phyloP scores from a whole-genome alignment of 1,140 invertebrate species.

The Pectinophora gossypiella region DNA sequence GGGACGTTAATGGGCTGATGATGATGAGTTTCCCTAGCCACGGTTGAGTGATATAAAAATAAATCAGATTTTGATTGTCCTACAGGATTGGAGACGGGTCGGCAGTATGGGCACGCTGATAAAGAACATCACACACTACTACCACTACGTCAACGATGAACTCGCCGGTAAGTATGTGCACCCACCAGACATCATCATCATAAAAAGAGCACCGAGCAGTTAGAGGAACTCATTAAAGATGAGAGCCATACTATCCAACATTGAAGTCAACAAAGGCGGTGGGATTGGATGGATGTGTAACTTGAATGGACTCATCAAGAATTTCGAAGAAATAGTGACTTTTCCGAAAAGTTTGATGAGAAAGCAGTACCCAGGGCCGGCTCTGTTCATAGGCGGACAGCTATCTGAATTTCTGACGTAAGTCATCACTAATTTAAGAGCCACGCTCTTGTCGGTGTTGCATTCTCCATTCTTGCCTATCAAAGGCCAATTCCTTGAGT shows the following conservation, averaged over 20 bases:
- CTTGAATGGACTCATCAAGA: constrained; percentile 38
- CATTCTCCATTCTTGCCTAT: no score
- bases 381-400: constrained; percentile 19
- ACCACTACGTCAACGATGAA: constrained; percentile 55
- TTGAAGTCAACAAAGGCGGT: constrained; percentile 35
- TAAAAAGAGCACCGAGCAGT: no score
- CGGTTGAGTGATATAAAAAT: no score
- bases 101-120: constrained; percentile 49
- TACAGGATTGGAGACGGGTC: no score
- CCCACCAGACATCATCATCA: no score
- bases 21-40: no score
- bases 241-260: constrained; percentile 34
- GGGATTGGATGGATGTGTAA: constrained; percentile 51
- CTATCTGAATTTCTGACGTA: constrained; percentile 14
- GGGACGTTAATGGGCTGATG: no score
- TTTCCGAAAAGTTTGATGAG: constrained; percentile 33
- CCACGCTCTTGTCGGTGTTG: no score
- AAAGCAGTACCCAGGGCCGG: constrained; percentile 40
- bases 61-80: no score
- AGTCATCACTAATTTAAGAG: no score
- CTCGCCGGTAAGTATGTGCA: constrained; percentile 51
- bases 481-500: no score
- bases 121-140: constrained; percentile 47
- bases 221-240: constrained; percentile 31
- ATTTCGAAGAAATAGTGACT: constrained; percentile 33